phyloP scores from a whole-genome alignment of 2,113 vertebrate species.

The Colius striatus region DNA sequence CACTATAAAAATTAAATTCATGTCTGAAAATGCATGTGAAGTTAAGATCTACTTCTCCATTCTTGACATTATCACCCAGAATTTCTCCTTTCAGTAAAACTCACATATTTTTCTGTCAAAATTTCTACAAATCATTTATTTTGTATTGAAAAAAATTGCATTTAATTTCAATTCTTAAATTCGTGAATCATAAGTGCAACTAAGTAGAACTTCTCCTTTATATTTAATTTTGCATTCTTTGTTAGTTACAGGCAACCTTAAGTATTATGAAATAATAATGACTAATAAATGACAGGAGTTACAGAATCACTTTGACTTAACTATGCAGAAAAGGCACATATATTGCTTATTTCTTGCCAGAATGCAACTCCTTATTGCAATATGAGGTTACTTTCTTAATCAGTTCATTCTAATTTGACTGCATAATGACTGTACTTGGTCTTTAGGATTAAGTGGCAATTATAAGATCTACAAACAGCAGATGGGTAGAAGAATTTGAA shows the following conservation, averaged over 20 bases:
- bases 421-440: not conserved
- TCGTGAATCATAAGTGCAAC: not conserved
- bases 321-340: not conserved
- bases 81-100: not conserved
- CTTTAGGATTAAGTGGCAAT: constrained; percentile 35
- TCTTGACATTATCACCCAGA: not conserved
- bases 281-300: not conserved
- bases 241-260: not conserved
- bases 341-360: not conserved
- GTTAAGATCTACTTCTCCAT: not conserved
- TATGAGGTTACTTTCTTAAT: not conserved
- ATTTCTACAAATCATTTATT: not conserved
- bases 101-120: not conserved
- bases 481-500: constrained; percentile 8
- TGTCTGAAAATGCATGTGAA: not conserved
- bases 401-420: constrained; percentile 14
- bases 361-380: not conserved
- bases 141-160: not conserved
- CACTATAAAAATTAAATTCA: not conserved
- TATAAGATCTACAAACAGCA: constrained; percentile 27
- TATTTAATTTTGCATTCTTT: not conserved
- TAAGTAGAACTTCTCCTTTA: not conserved
- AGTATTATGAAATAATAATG: not conserved
- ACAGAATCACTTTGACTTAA: not conserved
- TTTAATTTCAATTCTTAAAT: not conserved